phyloP scores from a whole-genome alignment of 2,888 invertebrate species.

The Odontocerum albicorne region DNA sequence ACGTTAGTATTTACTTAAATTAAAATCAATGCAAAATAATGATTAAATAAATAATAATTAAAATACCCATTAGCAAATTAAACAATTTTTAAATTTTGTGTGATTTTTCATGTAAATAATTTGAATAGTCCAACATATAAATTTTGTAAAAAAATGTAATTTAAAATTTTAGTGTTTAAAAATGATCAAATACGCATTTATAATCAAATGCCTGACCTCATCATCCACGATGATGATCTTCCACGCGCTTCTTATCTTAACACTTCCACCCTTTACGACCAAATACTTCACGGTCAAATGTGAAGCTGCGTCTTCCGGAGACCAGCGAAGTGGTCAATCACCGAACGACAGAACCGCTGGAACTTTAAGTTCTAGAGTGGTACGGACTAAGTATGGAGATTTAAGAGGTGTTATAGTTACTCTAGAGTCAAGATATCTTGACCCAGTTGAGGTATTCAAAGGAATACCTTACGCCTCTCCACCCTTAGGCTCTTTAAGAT shows the following conservation, averaged over 20 bases:
- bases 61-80: too few relatives aligned
- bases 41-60: too few relatives aligned
- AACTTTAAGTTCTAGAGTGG: constrained; percentile 77
- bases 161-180: too few relatives aligned
- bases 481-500: constrained; percentile 83
- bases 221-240: constrained; percentile 30
- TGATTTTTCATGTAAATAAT: too few relatives aligned
- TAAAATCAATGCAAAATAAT: too few relatives aligned
- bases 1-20: too few relatives aligned
- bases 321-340: constrained; percentile 49
- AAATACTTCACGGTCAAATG: constrained; percentile 47
- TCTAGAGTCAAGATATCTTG: constrained; percentile 77
- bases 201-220: too few relatives aligned
- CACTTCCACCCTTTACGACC: constrained; percentile 54
- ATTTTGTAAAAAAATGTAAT: too few relatives aligned
- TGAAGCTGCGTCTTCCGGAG: constrained; percentile 52
- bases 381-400: constrained; percentile 86
- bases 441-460: constrained; percentile 89
- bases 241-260: constrained; percentile 46
- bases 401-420: constrained; percentile 83
- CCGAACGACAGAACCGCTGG: constrained; percentile 45
- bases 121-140: too few relatives aligned
- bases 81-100: too few relatives aligned
- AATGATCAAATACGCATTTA: too few relatives aligned
- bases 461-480: constrained; percentile 96